Evolutionary conservation across 2,113 vertebrate genomes (phyloP), one percentile per base, ranked within the genome.

Genomic region (Argyrosomus japonicus): DNA sequence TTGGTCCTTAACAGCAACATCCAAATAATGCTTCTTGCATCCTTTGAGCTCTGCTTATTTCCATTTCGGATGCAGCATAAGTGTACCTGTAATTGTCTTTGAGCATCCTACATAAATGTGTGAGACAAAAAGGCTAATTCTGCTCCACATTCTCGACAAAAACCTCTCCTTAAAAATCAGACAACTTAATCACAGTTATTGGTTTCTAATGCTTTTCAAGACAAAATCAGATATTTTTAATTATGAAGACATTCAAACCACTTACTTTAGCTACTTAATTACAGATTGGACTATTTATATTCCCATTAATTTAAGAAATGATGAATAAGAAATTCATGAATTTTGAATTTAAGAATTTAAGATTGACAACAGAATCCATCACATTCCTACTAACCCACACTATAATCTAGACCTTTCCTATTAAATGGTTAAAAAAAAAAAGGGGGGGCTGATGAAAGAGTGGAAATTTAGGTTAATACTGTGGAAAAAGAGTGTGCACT

Each of bases 401-500:
- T 36, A 3, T 3, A 10, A 36, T 32, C 29, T 19, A 32, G 15
- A 60, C 47, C 8, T 57, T 60, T 51, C 64, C 75, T 43, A 69
- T 68, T 23, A 50, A 68, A 61, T 36, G 51, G 58, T 29, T 68
- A 40, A 40, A 40, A 40, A 40, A 40, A 36, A 48, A 45, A 84
- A 54, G 18, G 50, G 4, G 50, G 40, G 18, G 50, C 84, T 40
- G 25, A 75, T 50, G n/a, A 58, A 56, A 65, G 27, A 81, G 51
- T 47, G 61, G 50, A 77, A 58, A 83, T 82, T 56, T 19, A 40
- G 78, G 68, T 70, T 82, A 72, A 75, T 63, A 68, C 61, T 57
- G 72, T 73, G 69, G 51, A 77, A 84, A 88, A 75, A 62, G 2
- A 23, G 36, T 27, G 56, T 29, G 77, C 32, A 71, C 80, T 88